phyloP scores from a whole-genome alignment of 1,140 invertebrate genomes.

The Zaprionus camerounensis region DNA sequence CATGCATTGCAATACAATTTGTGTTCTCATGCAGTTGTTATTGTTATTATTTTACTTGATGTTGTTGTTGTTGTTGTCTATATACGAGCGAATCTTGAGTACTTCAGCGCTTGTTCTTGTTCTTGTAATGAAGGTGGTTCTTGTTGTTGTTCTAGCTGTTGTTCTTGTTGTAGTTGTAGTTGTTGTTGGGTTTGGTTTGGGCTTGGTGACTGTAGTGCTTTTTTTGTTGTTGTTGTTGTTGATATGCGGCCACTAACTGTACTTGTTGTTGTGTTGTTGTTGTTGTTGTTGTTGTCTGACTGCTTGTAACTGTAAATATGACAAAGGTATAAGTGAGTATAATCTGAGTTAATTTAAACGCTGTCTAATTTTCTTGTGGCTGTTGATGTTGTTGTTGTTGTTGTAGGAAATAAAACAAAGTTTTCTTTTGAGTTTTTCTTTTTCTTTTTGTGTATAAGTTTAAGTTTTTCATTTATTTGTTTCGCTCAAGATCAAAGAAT shows the following conservation, averaged over 20 bases:
- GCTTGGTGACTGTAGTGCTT: constrained; percentile 54
- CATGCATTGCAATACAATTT: constrained; percentile 9
- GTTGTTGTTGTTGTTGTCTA: constrained; percentile 50
- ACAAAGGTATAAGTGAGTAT: constrained; percentile 73
- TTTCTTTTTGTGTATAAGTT: constrained; percentile 80
- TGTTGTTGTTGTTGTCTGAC: constrained; percentile 46
- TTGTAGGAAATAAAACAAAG: constrained; percentile 77
- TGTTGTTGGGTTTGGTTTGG: constrained; percentile 49
- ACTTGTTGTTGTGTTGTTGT: constrained; percentile 46
- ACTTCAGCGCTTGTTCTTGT: constrained; percentile 46
- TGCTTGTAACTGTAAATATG: constrained; percentile 77
- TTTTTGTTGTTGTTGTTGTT: constrained; percentile 60
- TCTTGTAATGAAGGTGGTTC: constrained; percentile 52
- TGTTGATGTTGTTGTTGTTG: constrained; percentile 25
- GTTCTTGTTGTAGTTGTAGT: constrained; percentile 44
- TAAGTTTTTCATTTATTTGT: constrained; percentile 83
- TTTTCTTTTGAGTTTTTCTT: constrained; percentile 75
- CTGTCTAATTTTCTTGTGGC: constrained; percentile 24
- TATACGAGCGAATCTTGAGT: constrained; percentile 22
- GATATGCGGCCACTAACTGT: constrained; percentile 54
- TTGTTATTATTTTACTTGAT: constrained; percentile 33
- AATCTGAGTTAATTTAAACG: constrained; percentile 38
- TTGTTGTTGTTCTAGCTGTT: constrained; percentile 57
- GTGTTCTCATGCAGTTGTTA: constrained; percentile 46
- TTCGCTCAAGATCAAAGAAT: constrained; percentile 80